A percentile compares a stretch with the other conserved stretches of the same genome.
phyloP scores from a whole-genome alignment of 2,113 vertebrate genomes.

The Mus spicilegus region DNA sequence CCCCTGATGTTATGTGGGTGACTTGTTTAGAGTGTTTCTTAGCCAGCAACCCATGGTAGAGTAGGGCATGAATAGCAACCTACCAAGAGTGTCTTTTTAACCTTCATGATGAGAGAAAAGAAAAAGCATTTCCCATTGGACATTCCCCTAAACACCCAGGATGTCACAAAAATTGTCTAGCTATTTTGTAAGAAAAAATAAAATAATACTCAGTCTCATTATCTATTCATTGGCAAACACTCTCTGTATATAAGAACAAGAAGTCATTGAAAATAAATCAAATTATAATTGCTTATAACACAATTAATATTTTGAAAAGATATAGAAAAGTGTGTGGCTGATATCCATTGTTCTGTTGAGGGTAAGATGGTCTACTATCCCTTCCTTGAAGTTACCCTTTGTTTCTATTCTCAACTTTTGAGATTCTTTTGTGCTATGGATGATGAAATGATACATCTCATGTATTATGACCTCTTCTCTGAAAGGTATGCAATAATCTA shows the following conservation, averaged over 20 bases:
- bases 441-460: neutral
- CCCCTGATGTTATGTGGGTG: neutral
- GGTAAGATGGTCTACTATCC: neutral
- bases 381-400: constrained; percentile 1
- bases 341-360: neutral
- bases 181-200: constrained; percentile 22
- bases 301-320: neutral
- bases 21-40: constrained; percentile 11
- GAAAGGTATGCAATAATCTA: neutral
- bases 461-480: constrained; percentile 8
- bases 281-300: neutral
- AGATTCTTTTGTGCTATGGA: constrained; percentile 28
- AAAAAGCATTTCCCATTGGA: neutral
- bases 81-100: neutral
- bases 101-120: neutral
- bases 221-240: neutral
- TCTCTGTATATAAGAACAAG: constrained; percentile 29
- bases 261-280: neutral
- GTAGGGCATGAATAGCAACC: neutral
- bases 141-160: neutral
- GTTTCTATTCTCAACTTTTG: neutral
- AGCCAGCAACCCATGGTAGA: neutral
- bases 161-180: neutral
- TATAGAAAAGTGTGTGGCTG: neutral
- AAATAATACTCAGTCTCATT: constrained; percentile 9